Base-by-base conservation (phyloP, 2,113 vertebrate species). In the Kryptolebias marmoratus region DNA sequence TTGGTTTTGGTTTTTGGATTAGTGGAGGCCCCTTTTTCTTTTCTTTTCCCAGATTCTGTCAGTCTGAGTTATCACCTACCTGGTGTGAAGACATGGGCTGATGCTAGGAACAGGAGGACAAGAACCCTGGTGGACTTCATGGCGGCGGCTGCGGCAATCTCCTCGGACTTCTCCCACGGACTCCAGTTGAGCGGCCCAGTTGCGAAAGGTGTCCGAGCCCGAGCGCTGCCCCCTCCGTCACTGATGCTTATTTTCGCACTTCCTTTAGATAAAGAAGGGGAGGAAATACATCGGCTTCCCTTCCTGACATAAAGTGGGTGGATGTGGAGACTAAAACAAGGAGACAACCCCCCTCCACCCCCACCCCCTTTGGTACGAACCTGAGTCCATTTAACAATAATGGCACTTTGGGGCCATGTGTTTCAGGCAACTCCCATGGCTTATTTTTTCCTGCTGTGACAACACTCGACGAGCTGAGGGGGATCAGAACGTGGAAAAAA, bases 221-320 rank as follows among this genome's bases (percentile, higher is more conserved):
- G 71, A 57, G 31, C 8, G 12, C 73, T 42, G 22, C 22, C 22
- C 22, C 22, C 22, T 84, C 32, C 0, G 10, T 67, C 28, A 48
- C 78, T 48, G 75, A 47, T 83, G 87, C 79, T 90, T 89, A 90
- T 90, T 92, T 79, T 79, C 84, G 75, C 74, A 87, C 88, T 93
- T 93, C 92, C 92, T 90, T 84, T 75, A 73, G 88, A 82, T 84
- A 91, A 80, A 84, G 77, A 71, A 75, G 80, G 79, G 81, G 79
- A 90, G 93, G 93, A 92, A 92, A 90, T 82, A 70, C 76, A 80
- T 59, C 57, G 68, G 78, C 79, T 88, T 91, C 84, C 80, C 83
- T 73, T 82, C 64, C 83, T 92, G 88, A 70, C 77, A 82, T 77
- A 86, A 71, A 75, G 77, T 74, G 72, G 71, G 81, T 45, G 77